Percentiles rank a stretch among this genome's conserved stretches.
phyloP scores from a whole-genome alignment of 2,888 invertebrate genomes.

The Iselma pallidipennis region DNA sequence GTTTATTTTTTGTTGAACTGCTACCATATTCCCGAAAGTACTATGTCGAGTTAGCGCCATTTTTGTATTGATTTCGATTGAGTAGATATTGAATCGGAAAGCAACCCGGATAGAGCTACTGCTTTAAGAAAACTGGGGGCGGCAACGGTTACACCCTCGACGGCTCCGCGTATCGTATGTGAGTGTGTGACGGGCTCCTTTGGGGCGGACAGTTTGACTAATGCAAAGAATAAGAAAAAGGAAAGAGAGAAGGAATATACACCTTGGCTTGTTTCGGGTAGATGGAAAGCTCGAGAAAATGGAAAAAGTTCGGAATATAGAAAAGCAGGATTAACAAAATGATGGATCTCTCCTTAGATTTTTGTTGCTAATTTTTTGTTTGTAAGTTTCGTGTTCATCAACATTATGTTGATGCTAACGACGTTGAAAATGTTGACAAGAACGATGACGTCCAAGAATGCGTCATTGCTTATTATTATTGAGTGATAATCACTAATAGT shows the following conservation, averaged over 20 bases:
- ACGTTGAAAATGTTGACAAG: too few species aligned
- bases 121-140: constrained; percentile 40
- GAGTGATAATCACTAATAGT: neutral
- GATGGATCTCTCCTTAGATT: constrained; percentile 1
- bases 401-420: too few species aligned
- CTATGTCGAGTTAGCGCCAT: constrained; percentile 42
- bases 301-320: constrained; percentile 7
- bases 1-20: neutral
- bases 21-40: constrained; percentile 4
- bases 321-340: constrained; percentile 3
- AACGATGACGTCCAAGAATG: too few species aligned
- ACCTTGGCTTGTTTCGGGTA: neutral
- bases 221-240: constrained; percentile 35
- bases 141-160: constrained; percentile 47
- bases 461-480: neutral
- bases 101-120: constrained; percentile 42
- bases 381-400: neutral
- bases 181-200: constrained; percentile 51
- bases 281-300: constrained; percentile 6
- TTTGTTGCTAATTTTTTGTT: neutral
- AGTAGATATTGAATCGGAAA: constrained; percentile 46
- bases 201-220: constrained; percentile 49
- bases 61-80: constrained; percentile 52
- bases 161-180: constrained; percentile 53
- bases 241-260: constrained; percentile 22